These are phyloP conservation scores for Holothuria glaberrima DNA, from an alignment of 35 echinoderm and acorn worm genomes.

Conservation along the genomic window DNA sequence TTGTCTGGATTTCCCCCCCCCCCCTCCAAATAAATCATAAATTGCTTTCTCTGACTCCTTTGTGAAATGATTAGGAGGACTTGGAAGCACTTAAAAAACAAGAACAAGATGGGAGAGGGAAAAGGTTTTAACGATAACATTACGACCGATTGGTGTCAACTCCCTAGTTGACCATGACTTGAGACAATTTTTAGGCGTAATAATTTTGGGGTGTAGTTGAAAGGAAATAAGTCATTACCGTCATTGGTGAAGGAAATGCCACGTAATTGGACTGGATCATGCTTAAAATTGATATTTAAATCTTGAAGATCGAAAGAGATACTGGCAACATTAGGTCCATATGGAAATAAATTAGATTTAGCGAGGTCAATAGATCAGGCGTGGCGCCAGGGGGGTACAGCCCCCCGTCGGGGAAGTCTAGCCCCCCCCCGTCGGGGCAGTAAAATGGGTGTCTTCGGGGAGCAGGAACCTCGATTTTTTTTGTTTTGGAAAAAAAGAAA, in stretches of 20 bases:
- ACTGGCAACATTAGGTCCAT: not conserved
- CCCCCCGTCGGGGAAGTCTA: too few relatives aligned
- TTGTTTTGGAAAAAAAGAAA: too few relatives aligned
- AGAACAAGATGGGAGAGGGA: not conserved
- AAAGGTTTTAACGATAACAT: not conserved
- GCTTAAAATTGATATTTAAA: not conserved
- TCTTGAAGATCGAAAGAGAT: not conserved
- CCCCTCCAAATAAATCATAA: too few relatives aligned
- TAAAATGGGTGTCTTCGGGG: too few relatives aligned
- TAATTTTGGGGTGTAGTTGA: not conserved
- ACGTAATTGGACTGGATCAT: not conserved
- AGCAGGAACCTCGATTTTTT: too few relatives aligned
- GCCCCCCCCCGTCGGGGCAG: too few relatives aligned
- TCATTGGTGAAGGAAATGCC: not conserved
- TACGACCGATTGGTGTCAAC: not conserved
- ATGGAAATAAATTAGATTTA: not conserved
- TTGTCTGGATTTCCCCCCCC: too few relatives aligned
- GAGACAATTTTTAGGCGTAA: not conserved
- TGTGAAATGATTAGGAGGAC: not conserved
- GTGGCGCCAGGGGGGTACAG: too few relatives aligned
- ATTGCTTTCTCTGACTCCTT: too few relatives aligned
- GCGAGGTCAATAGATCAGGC: too few relatives aligned
- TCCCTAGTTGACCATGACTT: not conserved
- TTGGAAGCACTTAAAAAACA: not conserved
- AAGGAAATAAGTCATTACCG: not conserved